Evolutionary conservation across 2,113 vertebrate genomes (phyloP).

Genomic region (Chinchilla lanigera): DNA sequence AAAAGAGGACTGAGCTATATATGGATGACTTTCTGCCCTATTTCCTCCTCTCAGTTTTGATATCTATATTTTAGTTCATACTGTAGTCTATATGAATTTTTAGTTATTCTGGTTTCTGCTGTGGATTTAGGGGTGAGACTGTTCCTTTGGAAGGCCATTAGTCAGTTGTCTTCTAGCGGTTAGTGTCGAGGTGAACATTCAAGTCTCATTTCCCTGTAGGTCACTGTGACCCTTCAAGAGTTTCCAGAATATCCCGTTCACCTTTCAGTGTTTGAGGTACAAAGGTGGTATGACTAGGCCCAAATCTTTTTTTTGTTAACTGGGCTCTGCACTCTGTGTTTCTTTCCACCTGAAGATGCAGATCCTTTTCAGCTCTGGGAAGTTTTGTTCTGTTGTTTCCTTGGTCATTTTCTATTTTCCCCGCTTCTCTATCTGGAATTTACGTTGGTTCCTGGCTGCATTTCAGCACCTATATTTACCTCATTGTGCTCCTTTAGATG

Average conservation of each 20-base stretch:
- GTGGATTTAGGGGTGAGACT: not conserved
- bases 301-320: not conserved
- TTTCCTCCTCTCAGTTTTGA: not conserved
- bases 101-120: not conserved
- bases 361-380: not conserved
- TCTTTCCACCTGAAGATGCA: not conserved
- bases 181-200: not conserved
- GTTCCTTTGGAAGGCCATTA: not conserved
- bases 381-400: not conserved
- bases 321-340: not conserved
- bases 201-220: not conserved
- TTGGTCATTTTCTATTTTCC: not conserved
- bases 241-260: not conserved
- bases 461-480: not conserved
- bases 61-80: not conserved
- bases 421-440: not conserved
- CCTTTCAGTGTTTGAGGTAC: not conserved
- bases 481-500: not conserved
- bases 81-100: not conserved
- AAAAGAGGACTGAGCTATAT: not conserved
- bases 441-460: not conserved
- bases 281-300: not conserved
- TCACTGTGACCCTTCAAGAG: not conserved
- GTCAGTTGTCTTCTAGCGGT: not conserved
- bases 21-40: not conserved